Percentiles rank a stretch among this genome's conserved stretches.
These are phyloP conservation scores for Athalia cordata DNA, from an alignment of 2,888 invertebrate genomes.

Conservation along the genomic window DNA sequence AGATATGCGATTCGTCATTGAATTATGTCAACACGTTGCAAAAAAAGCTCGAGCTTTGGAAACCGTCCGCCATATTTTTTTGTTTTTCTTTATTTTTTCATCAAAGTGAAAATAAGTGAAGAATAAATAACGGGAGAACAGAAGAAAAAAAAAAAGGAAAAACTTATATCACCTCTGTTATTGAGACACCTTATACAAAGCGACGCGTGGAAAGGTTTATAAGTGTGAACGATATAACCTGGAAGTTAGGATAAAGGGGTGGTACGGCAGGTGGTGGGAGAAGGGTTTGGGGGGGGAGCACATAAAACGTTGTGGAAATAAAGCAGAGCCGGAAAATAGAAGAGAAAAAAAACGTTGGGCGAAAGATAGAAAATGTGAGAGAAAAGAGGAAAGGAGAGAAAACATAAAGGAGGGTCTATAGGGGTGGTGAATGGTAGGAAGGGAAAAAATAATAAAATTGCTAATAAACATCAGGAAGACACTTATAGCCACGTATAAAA, in stretches of 20 bases:
- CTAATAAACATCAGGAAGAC: constrained; percentile 44
- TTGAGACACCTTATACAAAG: too few species aligned
- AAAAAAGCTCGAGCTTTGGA: background rate
- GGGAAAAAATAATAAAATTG: constrained; percentile 46
- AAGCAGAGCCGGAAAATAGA: background rate
- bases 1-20: background rate
- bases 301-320: background rate
- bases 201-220: too few species aligned
- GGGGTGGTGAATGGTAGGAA: constrained; percentile 37
- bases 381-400: constrained; percentile 8
- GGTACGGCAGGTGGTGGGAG: background rate
- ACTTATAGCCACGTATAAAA: constrained; percentile 42
- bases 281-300: background rate
- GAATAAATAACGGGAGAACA: too few species aligned
- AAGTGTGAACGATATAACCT: too few species aligned
- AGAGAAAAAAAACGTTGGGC: background rate
- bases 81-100: background rate
- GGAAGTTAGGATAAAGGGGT: too few species aligned
- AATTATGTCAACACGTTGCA: background rate
- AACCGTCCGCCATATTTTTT: background rate
- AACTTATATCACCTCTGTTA: too few species aligned
- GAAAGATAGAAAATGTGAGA: background rate
- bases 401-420: constrained; percentile 52
- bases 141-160: too few species aligned
- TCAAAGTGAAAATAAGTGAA: too few species aligned